These are phyloP conservation scores for Phodopus roborovskii DNA, from an alignment of 2,113 vertebrate species.

Conservation along the genomic window DNA sequence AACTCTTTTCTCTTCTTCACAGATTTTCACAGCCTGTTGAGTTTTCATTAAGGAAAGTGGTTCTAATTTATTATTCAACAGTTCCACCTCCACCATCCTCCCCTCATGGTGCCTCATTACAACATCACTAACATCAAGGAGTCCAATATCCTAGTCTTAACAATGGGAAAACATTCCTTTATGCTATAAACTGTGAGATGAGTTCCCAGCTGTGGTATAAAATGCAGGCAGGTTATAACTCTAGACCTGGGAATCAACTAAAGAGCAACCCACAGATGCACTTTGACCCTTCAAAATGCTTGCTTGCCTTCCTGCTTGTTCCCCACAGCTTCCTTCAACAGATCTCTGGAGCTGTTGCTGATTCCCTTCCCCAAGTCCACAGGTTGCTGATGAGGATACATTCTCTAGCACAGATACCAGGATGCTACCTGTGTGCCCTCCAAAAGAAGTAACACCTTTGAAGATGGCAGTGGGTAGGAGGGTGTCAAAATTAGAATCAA, in stretches of 20 bases:
- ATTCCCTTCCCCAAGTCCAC: not conserved
- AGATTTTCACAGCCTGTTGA: not conserved
- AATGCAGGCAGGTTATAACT: not conserved
- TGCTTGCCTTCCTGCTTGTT: not conserved
- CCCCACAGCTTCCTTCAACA: not conserved
- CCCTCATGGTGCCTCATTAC: not conserved
- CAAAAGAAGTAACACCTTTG: not conserved
- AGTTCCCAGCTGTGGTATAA: not conserved
- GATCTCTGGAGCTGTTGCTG: no score
- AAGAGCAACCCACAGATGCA: not conserved
- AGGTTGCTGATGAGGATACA: not conserved
- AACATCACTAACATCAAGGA: not conserved
- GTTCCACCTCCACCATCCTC: not conserved
- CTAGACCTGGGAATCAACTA: not conserved
- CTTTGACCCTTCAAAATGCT: not conserved
- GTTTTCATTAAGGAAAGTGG: constrained; percentile 48
- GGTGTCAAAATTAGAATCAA: not conserved
- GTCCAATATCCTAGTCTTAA: not conserved
- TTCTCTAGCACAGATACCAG: not conserved
- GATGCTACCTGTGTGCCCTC: not conserved
- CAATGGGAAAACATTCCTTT: not conserved
- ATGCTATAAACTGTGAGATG: not conserved
- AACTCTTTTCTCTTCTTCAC: not conserved
- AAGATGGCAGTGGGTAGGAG: not conserved
- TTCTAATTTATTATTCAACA: not conserved